Base-by-base conservation (phyloP, 2,888 invertebrate species). In the Therioaphis trifolii region DNA sequence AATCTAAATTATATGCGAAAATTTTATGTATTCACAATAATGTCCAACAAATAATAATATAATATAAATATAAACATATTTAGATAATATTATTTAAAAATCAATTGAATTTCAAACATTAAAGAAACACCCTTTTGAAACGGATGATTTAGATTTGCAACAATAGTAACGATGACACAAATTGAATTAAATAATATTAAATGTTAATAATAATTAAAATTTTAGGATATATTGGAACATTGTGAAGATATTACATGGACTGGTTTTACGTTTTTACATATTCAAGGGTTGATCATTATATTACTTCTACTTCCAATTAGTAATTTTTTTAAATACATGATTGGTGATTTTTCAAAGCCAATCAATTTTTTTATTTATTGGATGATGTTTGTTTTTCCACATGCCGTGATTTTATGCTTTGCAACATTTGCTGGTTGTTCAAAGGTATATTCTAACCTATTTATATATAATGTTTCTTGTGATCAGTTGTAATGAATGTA, bases 351-450 rank as follows among this genome's bases (percentile, higher is more conserved):
- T 21, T 78, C 77, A 52, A 14, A 11, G 21, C 77, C 77, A 2
- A 66, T 66, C 35, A 78, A 78, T 78, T 78, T 78, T 78, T 78
- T 78, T 35, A 78, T 66, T 66, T 78, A 66, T 21, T 78, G 77
- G 77, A 52, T 29, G 35, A 66, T 35, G 29, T 18, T 78, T 15
- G 77, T 66, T 52, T 68, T 78, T 78, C 77, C 77, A 21, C 77
- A 78, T 29, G 35, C 68, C 11, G 68, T 68, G 24, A 21, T 66
- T 9, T 49, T 66, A 66, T 78, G 49, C 15, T 78, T 78, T 49
- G 29, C 66, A 24, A 49, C 77, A 49, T 78, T 78, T 68, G 77
- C 66, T 66, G 66, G 77, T 78, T 68, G 35, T 66, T 78, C 77
- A 40, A 78, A 78, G 40, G 46, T 78, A 63, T 55, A 29, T 69